These are phyloP conservation scores for Campoplex nolae DNA, from an alignment of 2,888 invertebrate genomes.

Conservation along the genomic window DNA sequence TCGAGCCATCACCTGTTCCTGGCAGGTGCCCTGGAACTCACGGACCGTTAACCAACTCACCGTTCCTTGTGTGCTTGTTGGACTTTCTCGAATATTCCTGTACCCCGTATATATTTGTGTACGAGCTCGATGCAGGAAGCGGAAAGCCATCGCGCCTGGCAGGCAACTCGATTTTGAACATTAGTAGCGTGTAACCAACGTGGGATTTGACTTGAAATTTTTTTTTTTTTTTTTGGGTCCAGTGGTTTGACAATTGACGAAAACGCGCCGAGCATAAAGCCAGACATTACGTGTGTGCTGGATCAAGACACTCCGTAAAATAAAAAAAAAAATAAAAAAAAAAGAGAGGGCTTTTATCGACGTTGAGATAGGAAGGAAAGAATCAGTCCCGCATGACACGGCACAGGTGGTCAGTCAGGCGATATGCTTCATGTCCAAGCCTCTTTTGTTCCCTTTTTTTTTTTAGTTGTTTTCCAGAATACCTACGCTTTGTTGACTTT, in stretches of 20 bases:
- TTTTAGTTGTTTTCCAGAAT: constrained; percentile 61
- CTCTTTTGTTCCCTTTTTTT: constrained; percentile 69
- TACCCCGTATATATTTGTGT: constrained; percentile 6
- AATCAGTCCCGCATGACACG: constrained; percentile 64
- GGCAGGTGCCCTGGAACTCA: constrained; percentile 77
- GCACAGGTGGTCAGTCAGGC: constrained; percentile 70
- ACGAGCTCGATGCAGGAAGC: constrained; percentile 34
- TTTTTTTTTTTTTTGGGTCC: not conserved
- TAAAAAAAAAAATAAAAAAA: no score
- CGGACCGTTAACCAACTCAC: constrained; percentile 66
- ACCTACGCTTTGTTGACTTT: not conserved
- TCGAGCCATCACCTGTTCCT: constrained; percentile 78
- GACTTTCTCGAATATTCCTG: constrained; percentile 5
- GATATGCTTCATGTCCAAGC: constrained; percentile 49
- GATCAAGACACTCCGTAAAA: no score
- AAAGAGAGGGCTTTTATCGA: no score
- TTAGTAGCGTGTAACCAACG: constrained; percentile 6
- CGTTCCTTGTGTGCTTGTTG: constrained; percentile 9
- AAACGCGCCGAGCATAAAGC: constrained; percentile 44
- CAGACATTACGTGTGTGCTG: not conserved
- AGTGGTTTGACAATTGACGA: constrained; percentile 32
- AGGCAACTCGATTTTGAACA: constrained; percentile 15
- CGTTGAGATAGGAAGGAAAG: constrained; percentile 51
- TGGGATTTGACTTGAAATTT: not conserved
- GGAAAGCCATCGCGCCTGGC: constrained; percentile 44